A percentile compares a stretch with the other conserved stretches of the same genome.
Conservation (phyloP, 2,888 invertebrate species). For the Cataglyphis cursor region DNA sequence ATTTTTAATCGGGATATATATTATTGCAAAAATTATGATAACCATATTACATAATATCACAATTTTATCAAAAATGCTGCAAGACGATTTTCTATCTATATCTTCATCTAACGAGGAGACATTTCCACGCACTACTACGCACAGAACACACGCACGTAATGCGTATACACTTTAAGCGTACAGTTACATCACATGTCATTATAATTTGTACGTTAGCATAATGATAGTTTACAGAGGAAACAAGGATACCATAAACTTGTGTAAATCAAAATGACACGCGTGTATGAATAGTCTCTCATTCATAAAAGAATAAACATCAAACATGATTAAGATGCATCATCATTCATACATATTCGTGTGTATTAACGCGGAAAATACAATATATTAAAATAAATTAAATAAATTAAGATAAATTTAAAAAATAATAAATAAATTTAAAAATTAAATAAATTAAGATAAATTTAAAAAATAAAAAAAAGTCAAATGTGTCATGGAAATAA, state of each 20-base stretch:
- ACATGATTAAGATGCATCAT: background rate
- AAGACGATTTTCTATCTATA: background rate
- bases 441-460: background rate
- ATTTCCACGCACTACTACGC: background rate
- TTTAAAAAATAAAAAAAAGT: background rate
- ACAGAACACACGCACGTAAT: background rate
- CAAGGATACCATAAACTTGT: background rate
- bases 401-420: too few relatives aligned
- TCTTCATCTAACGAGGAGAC: background rate
- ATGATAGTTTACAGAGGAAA: slow-evolving; percentile 21
- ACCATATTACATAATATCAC: background rate
- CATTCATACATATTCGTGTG: background rate
- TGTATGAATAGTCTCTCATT: background rate
- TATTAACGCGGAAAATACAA: too few relatives aligned
- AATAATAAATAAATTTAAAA: background rate
- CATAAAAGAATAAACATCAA: background rate
- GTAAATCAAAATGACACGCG: slow-evolving; percentile 26
- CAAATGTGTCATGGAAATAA: background rate
- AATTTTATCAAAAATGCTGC: background rate
- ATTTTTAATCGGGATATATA: background rate
- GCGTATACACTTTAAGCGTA: background rate
- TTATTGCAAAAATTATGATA: background rate
- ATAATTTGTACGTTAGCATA: slow-evolving; percentile 19
- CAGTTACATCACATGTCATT: slow-evolving; percentile 11
- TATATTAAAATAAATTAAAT: too few relatives aligned